These are phyloP conservation scores for Augochlorella aurata DNA, from an alignment of 2,888 invertebrate species.

Conservation along the genomic window DNA sequence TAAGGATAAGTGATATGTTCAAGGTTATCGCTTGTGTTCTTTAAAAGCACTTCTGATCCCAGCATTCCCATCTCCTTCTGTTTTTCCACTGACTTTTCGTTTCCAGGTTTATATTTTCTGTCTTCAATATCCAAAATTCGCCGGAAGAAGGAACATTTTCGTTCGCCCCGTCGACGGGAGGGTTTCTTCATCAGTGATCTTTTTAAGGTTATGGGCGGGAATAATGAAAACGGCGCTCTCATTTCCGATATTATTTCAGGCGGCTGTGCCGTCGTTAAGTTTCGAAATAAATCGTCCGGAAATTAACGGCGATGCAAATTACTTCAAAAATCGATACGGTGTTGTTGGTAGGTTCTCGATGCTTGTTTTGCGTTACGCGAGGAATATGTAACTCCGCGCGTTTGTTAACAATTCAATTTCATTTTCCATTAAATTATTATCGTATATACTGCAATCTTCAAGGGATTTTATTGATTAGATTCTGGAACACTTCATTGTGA, in stretches of 20 bases:
- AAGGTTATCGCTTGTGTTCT: neutral
- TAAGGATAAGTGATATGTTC: neutral
- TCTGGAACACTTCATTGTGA: neutral
- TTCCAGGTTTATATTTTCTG: neutral
- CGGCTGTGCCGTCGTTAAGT: neutral
- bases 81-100: neutral
- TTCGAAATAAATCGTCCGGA: neutral
- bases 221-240: neutral
- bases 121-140: neutral
- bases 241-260: neutral
- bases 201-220: neutral
- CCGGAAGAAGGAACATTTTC: neutral
- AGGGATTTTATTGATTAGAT: neutral
- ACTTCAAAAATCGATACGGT: neutral
- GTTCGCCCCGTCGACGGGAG: neutral
- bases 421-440: neutral
- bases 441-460: neutral
- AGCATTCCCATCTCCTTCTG: neutral
- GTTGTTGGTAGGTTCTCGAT: neutral
- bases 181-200: neutral
- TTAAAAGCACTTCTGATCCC: neutral
- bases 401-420: constrained; percentile 14
- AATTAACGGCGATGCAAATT: neutral
- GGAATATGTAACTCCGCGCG: neutral
- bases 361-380: neutral